Evolutionary conservation across 2,113 vertebrate genomes (phyloP).

Genomic region (Pelecanoides urinatrix): DNA sequence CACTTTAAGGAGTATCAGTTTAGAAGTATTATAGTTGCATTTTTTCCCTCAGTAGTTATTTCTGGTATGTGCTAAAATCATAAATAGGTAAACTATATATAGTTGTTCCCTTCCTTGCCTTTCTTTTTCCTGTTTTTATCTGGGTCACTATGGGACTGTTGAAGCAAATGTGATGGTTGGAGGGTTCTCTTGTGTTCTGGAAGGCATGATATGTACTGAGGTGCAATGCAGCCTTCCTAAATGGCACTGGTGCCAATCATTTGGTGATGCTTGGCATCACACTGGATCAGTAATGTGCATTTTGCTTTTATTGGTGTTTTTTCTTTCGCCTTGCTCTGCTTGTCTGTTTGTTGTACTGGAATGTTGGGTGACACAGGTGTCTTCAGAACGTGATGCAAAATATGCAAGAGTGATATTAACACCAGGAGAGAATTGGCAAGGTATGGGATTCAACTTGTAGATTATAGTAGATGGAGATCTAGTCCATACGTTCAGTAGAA

Average conservation of each 20-base stretch:
- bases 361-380: rapidly evolving
- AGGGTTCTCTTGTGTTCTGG: neutral
- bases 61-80: slow-evolving; percentile 5
- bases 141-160: neutral
- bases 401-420: neutral
- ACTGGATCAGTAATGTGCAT: neutral
- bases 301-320: neutral
- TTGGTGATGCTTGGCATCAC: neutral
- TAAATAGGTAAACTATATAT: slow-evolving; percentile 33
- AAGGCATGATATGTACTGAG: neutral
- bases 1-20: neutral
- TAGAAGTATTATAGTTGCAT: neutral
- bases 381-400: neutral
- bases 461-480: neutral
- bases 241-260: neutral
- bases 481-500: neutral
- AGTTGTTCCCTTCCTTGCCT: neutral
- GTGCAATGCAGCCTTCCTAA: neutral
- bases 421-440: neutral
- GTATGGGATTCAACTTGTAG: neutral
- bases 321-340: neutral
- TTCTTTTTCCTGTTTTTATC: neutral
- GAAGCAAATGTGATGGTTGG: neutral
- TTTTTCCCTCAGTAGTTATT: neutral
- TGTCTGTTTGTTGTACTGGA: neutral